A percentile compares a stretch with the other conserved stretches of the same genome.
Evolutionary conservation across 2,797 vertebrate genomes (phyloP).

Genomic region (Schizothorax lantsangensis): DNA sequence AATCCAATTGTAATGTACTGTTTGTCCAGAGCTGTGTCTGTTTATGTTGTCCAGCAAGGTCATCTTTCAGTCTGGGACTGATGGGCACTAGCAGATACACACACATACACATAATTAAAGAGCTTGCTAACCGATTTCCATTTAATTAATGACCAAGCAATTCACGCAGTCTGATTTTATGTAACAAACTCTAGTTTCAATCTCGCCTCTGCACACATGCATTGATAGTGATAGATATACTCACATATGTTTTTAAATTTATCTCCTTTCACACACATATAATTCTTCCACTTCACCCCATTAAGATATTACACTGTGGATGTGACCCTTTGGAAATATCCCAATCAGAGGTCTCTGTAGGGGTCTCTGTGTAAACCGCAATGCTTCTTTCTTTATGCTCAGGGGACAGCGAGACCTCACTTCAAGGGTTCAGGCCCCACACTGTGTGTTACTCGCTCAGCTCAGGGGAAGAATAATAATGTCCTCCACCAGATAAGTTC

Average conservation of each 20-base stretch:
- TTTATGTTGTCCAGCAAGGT: constrained; percentile 50
- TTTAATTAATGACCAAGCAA: constrained; percentile 14
- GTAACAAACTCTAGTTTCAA: neutral
- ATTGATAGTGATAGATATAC: neutral
- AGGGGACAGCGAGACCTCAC: constrained; percentile 51
- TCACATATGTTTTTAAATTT: neutral
- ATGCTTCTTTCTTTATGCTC: constrained; percentile 47
- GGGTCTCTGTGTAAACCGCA: constrained; percentile 41
- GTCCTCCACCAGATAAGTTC: constrained; percentile 75
- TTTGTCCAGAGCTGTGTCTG: constrained; percentile 37
- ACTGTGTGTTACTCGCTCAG: constrained; percentile 74
- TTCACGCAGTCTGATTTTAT: constrained; percentile 6
- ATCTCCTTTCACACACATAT: neutral
- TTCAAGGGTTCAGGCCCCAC: constrained; percentile 71
- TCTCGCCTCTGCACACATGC: neutral
- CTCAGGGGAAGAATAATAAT: constrained; percentile 80
- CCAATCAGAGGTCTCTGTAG: constrained; percentile 36
- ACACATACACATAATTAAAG: constrained; percentile 36
- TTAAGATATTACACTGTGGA: constrained; percentile 58
- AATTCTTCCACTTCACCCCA: constrained; percentile 43
- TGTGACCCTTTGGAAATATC: constrained; percentile 45
- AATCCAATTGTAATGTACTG: constrained; percentile 42
- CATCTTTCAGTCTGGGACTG: constrained; percentile 47
- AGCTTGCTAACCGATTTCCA: neutral
- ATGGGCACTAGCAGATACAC: constrained; percentile 55